Conservation (phyloP, 2,888 invertebrate species). For the Polia nebulosa region DNA sequence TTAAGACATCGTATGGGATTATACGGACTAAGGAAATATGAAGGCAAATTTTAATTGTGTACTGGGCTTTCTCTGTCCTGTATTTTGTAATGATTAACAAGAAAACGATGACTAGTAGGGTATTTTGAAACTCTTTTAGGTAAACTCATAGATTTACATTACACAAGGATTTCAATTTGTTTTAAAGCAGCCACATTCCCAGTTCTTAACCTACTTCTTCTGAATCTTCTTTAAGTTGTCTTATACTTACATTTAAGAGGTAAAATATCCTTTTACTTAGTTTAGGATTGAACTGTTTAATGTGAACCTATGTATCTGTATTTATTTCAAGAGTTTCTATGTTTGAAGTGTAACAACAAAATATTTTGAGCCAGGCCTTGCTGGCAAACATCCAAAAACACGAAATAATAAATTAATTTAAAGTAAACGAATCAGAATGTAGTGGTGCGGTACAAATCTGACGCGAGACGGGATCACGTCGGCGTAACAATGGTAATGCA, state of each 20-base stretch:
- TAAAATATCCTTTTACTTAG: background rate
- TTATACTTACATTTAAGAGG: no score
- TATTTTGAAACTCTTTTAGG: background rate
- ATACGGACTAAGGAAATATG: background rate
- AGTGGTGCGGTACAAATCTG: conserved; percentile 41
- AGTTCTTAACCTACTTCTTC: no score
- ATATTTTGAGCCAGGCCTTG: background rate
- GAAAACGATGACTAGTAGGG: background rate
- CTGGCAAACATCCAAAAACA: background rate
- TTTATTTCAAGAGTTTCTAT: no score
- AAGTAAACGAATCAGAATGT: conserved; percentile 29
- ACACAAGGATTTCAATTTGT: no score
- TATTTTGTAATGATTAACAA: no score
- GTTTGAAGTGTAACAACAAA: background rate
- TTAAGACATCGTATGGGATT: background rate
- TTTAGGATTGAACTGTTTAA: no score
- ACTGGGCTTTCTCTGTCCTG: no score
- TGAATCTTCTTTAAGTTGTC: no score
- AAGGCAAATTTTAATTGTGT: background rate
- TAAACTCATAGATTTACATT: no score
- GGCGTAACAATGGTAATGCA: conserved; percentile 45
- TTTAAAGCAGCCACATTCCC: no score
- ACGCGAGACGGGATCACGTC: conserved; percentile 57
- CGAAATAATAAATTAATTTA: conserved; percentile 17
- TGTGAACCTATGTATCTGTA: no score